Conservation (phyloP, 1,140 invertebrate genomes). For the Mizuhopecten yessoensis region DNA sequence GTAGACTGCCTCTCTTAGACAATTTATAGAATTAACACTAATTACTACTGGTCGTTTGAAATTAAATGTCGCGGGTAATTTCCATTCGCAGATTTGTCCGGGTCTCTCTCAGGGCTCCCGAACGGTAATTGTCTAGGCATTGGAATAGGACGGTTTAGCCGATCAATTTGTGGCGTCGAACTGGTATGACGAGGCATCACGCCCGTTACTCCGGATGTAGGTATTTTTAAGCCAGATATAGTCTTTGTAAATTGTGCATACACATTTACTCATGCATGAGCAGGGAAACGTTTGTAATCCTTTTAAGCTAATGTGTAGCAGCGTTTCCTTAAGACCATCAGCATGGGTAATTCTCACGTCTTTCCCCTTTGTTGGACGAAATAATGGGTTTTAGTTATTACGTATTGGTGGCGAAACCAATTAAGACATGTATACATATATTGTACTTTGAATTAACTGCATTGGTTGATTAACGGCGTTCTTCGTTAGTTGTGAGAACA, state of each 20-base stretch:
- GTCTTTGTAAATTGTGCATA: background rate
- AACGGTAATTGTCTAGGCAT: background rate
- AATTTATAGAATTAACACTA: conserved; percentile 36
- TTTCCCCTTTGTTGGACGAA: background rate
- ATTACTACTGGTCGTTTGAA: background rate
- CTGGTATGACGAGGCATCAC: background rate
- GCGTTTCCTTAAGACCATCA: too few relatives aligned
- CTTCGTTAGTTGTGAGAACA: too few relatives aligned
- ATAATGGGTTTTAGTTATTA: background rate
- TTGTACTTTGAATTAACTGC: background rate
- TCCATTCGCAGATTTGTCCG: background rate
- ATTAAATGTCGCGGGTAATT: conserved; percentile 13
- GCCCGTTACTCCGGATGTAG: background rate
- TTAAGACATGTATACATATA: background rate
- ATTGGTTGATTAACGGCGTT: too few relatives aligned
- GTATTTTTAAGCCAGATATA: background rate
- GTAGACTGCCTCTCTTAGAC: background rate
- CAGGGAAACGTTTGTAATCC: background rate
- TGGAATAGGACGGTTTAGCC: background rate
- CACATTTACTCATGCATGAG: background rate
- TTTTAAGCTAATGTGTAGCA: background rate
- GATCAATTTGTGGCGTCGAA: background rate
- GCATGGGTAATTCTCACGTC: too few relatives aligned
- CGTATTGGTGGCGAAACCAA: background rate
- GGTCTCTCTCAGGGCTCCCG: background rate